phyloP scores from a whole-genome alignment of 2,797 vertebrate species.

The Thaleichthys pacificus region DNA sequence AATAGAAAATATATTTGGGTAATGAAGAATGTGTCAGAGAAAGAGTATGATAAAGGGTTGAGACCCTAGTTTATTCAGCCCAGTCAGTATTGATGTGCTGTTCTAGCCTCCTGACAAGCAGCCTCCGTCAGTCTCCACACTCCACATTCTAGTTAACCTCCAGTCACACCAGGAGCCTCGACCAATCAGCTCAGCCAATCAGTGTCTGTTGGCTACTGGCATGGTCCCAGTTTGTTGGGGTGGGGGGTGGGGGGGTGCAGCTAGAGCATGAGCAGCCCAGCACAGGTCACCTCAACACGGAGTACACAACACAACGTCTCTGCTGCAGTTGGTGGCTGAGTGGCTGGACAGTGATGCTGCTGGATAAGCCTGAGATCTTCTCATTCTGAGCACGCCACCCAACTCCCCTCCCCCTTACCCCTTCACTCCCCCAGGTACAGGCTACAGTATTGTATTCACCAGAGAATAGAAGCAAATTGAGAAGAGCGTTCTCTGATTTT shows the following conservation, averaged over 20 bases:
- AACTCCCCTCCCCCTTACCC: not conserved
- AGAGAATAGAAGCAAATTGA: constrained; percentile 26
- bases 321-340: not conserved
- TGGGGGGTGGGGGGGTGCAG: not conserved
- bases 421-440: not conserved
- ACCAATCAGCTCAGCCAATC: constrained; percentile 31
- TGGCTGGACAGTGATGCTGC: not conserved
- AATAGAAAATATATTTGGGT: constrained; percentile 38
- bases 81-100: not conserved
- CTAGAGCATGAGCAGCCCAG: constrained; percentile 22
- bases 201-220: constrained; percentile 30
- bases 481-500: constrained; percentile 17
- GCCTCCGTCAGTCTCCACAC: constrained; percentile 25
- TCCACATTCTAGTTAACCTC: constrained; percentile 29
- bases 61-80: constrained; percentile 29
- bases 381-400: not conserved
- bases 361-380: not conserved
- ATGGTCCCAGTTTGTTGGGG: constrained; percentile 35
- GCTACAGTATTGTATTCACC: constrained; percentile 33
- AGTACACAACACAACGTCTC: constrained; percentile 19
- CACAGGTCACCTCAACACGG: constrained; percentile 30
- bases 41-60: constrained; percentile 18
- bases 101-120: not conserved
- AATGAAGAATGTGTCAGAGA: constrained; percentile 29
- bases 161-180: constrained; percentile 17